Percentiles rank a stretch among this genome's conserved stretches.
Conservation (phyloP, 2,888 invertebrate genomes). For the Pterostichus niger region DNA sequence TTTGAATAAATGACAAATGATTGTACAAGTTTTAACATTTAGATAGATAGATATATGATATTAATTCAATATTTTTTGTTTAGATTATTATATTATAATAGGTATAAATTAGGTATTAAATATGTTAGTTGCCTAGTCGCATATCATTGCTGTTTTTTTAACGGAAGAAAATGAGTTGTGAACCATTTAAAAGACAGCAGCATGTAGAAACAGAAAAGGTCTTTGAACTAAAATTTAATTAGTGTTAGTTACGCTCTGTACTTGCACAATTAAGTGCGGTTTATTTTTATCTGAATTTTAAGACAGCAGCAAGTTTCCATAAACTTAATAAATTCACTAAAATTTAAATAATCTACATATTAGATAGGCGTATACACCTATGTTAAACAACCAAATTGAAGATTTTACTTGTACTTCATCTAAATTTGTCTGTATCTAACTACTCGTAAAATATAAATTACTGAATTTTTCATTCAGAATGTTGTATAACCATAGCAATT, state of each 20-base stretch:
- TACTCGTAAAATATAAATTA: constrained; percentile 41
- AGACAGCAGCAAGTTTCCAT: constrained; percentile 20
- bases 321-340: constrained; percentile 33
- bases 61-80: too few species aligned
- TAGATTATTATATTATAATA: too few species aligned
- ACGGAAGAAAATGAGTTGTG: too few species aligned
- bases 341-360: constrained; percentile 53
- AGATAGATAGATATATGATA: too few species aligned
- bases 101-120: too few species aligned
- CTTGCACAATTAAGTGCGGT: constrained; percentile 47
- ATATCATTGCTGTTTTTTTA: too few species aligned
- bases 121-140: too few species aligned
- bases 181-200: too few species aligned
- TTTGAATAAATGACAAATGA: too few species aligned
- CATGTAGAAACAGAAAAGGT: constrained; percentile 3
- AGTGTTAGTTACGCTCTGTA: constrained; percentile 57
- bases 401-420: background rate
- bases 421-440: constrained; percentile 9
- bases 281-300: constrained; percentile 52
- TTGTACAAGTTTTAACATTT: too few species aligned
- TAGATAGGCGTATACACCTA: constrained; percentile 6
- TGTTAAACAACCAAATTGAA: constrained; percentile 32
- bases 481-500: background rate
- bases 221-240: constrained; percentile 61
- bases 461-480: background rate